These are phyloP conservation scores for Paralichthys olivaceus DNA, from an alignment of 2,113 vertebrate species.

Conservation along the genomic window DNA sequence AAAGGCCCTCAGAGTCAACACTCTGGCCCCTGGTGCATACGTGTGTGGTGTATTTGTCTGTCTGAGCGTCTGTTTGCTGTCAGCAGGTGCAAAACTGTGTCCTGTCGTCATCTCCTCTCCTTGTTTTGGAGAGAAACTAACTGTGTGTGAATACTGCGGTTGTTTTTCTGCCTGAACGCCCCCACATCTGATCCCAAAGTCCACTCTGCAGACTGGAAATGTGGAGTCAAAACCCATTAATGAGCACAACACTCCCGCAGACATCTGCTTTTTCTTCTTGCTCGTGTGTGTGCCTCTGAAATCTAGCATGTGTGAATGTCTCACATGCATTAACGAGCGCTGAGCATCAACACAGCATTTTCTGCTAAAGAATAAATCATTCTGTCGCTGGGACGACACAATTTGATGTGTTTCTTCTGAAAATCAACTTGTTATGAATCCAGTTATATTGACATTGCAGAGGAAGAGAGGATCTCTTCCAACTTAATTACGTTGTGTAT, in stretches of 20 bases:
- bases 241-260: conserved; percentile 32
- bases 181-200: conserved; percentile 66
- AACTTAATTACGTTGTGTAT: too few relatives aligned
- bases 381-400: too few relatives aligned
- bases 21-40: background rate
- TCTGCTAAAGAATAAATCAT: too few relatives aligned
- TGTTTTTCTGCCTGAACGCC: conserved; percentile 65
- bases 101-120: conserved; percentile 32
- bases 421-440: background rate
- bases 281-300: conserved; percentile 3
- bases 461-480: too few relatives aligned
- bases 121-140: conserved; percentile 31
- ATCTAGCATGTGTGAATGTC: background rate
- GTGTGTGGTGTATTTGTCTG: conserved; percentile 31
- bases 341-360: too few relatives aligned
- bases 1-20: conserved; percentile 18
- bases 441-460: too few relatives aligned
- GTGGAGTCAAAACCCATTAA: conserved; percentile 50
- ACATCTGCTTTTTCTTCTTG: conserved; percentile 28
- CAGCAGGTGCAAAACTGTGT: conserved; percentile 14
- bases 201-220: conserved; percentile 50
- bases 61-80: conserved; percentile 35
- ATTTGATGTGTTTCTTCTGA: too few relatives aligned
- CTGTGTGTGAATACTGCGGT: conserved; percentile 36
- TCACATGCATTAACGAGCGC: too few relatives aligned